phyloP scores from a whole-genome alignment of 1,140 invertebrate species.

The Mamestra configurata region DNA sequence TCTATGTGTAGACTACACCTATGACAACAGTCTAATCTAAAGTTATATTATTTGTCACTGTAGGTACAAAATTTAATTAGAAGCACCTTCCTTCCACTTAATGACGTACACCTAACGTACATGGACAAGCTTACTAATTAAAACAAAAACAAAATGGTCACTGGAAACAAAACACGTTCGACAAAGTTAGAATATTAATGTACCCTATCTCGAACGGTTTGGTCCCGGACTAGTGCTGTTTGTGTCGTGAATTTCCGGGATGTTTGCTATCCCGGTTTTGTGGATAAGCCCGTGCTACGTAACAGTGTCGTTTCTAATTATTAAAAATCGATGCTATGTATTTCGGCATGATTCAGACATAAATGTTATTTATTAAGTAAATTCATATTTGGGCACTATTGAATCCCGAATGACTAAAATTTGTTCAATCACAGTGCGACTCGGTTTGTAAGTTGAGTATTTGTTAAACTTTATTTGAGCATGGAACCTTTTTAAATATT shows the following conservation, averaged over 20 bases:
- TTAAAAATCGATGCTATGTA: neutral
- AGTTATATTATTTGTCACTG: slow-evolving; percentile 13
- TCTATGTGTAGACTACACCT: neutral
- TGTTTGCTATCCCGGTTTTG: slow-evolving; percentile 1
- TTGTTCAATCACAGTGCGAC: too few species aligned
- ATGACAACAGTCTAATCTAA: slow-evolving; percentile 28
- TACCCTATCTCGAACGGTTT: slow-evolving; percentile 53
- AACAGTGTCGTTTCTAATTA: neutral
- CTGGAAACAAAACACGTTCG: slow-evolving; percentile 73
- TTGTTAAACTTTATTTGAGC: too few species aligned
- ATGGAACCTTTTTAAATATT: too few species aligned
- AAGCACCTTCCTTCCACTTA: neutral
- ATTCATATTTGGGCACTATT: too few species aligned
- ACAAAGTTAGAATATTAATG: slow-evolving; percentile 80
- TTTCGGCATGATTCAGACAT: neutral
- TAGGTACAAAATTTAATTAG: slow-evolving; percentile 41
- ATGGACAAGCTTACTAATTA: slow-evolving; percentile 52
- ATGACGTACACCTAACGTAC: slow-evolving; percentile 40
- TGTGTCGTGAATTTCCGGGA: slow-evolving; percentile 8
- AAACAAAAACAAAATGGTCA: slow-evolving; percentile 62
- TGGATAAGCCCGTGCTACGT: neutral
- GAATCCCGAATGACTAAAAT: too few species aligned
- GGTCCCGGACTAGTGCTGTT: slow-evolving; percentile 25
- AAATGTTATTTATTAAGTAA: too few species aligned
- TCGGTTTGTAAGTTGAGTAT: too few species aligned